Percentiles rank a stretch among this genome's conserved stretches.
Evolutionary conservation across 2,113 vertebrate genomes (phyloP).

Genomic region (Neolamprologus cancellatus): DNA sequence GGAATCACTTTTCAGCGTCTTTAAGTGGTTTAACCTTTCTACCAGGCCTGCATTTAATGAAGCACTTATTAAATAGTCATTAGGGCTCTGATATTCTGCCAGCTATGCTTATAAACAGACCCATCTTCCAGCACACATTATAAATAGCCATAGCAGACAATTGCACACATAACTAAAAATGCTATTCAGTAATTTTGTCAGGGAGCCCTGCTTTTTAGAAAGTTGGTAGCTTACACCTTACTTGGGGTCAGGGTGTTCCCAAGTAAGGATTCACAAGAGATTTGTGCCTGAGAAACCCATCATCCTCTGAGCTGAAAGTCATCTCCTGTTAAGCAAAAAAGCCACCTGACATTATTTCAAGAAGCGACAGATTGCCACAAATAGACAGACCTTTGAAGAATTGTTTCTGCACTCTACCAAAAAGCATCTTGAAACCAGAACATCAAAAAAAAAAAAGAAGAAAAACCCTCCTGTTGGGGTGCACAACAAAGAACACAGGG

Average conservation of each 20-base stretch:
- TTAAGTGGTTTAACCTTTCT: neutral
- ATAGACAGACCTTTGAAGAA: neutral
- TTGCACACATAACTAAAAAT: neutral
- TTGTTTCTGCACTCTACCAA: neutral
- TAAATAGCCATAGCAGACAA: neutral
- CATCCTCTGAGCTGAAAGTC: neutral
- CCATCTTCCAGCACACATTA: neutral
- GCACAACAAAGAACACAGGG: neutral
- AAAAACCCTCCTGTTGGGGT: neutral
- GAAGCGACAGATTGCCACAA: neutral
- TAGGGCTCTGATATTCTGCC: neutral
- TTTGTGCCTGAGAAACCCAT: neutral
- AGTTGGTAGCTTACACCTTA: neutral
- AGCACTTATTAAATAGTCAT: neutral
- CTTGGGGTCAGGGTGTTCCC: neutral
- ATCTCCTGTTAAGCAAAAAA: neutral
- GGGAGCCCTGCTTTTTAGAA: neutral
- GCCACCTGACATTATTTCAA: neutral
- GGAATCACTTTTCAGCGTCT: neutral
- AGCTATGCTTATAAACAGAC: neutral
- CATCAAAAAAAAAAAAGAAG: neutral
- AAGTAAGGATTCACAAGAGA: neutral
- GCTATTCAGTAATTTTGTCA: neutral
- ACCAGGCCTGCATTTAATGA: neutral
- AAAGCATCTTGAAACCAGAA: neutral